phyloP scores from a whole-genome alignment of 2,888 invertebrate genomes.

The Elegia similella region DNA sequence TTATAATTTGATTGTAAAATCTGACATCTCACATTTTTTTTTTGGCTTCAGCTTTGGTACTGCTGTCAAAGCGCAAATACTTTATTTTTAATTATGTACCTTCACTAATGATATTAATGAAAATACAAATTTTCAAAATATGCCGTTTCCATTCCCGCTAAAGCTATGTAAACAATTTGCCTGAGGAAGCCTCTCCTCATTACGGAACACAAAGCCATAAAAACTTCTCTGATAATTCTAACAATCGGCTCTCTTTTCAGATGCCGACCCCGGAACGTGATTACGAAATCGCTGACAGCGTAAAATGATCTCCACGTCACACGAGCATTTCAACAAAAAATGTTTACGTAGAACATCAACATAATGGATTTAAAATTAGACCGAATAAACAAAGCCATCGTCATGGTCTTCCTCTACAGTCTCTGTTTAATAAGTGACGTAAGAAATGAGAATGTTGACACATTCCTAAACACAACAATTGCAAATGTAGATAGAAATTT shows the following conservation, averaged over 20 bases:
- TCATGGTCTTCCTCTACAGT: conserved; percentile 32
- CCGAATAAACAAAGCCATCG: conserved; percentile 25
- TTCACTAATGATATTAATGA: too few relatives aligned
- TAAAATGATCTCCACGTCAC: conserved; percentile 4
- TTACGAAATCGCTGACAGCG: conserved; percentile 6
- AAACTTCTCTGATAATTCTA: conserved; percentile 9
- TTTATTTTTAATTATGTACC: too few relatives aligned
- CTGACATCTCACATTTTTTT: too few relatives aligned
- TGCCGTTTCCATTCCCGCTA: neutral
- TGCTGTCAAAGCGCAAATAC: too few relatives aligned
- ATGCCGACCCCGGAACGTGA: neutral
- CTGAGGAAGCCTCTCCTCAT: neutral
- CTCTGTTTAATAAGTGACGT: conserved; percentile 32
- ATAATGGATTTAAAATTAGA: conserved; percentile 32
- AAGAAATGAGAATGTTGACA: conserved; percentile 24
- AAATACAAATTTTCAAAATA: neutral
- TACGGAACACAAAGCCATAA: neutral
- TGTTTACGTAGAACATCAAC: conserved; percentile 25
- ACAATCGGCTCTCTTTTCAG: conserved; percentile 9
- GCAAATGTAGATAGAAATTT: conserved; percentile 39
- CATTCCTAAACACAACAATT: conserved; percentile 27
- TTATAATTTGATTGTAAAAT: too few relatives aligned
- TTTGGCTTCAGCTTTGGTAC: too few relatives aligned
- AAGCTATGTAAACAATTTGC: neutral
- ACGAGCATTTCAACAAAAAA: conserved; percentile 22